Base-by-base conservation (phyloP, 1,140 invertebrate genomes). In the Brachionus angularis region DNA sequence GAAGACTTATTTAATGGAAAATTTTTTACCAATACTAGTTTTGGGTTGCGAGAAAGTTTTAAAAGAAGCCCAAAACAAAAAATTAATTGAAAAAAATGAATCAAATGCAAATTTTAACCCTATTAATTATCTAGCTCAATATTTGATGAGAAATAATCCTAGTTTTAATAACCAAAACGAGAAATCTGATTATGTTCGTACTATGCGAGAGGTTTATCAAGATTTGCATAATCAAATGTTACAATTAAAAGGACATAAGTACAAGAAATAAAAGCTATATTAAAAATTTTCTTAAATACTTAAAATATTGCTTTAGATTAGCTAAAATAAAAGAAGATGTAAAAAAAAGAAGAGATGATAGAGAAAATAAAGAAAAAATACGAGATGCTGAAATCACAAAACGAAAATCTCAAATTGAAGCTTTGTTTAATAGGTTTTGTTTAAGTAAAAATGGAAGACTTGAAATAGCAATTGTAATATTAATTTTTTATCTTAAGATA, bases 131-230 rank as follows among this genome's bases (percentile, higher is more conserved):
- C 67, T 82, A n/a, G 81, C 79, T 23, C 78, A 81, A 73, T 81
- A 80, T 73, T 73, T 82, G 46, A 77, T 82, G 76, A 75, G 80
- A 61, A 81, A 82, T 73, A 82, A 82, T 71, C 81, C 80, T 58
- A 72, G 73, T 50, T 81, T 77, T 69, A 78, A 77, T 74, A 81
- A 80, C 61, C 78, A 81, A 55, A 75, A 76, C 42, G 79, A 81
- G 72, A 77, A 78, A 21, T 81, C 79, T 25, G 77, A 79, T 0
- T 82, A 82, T 75, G 77, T 80, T 1, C 74, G 78, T 58, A 76
- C 77, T 21, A 50, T 80, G 16, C 73, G 80, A 72, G 77, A 80
- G 73, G 76, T 82, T 8, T 72, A 75, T 47, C 78, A 80, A 50
- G 76, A 80, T 55, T 58, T 82, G 14, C 78, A 76, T 55, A 75